Conservation (phyloP, 2,888 invertebrate species). For the Horisme vitalbata region DNA sequence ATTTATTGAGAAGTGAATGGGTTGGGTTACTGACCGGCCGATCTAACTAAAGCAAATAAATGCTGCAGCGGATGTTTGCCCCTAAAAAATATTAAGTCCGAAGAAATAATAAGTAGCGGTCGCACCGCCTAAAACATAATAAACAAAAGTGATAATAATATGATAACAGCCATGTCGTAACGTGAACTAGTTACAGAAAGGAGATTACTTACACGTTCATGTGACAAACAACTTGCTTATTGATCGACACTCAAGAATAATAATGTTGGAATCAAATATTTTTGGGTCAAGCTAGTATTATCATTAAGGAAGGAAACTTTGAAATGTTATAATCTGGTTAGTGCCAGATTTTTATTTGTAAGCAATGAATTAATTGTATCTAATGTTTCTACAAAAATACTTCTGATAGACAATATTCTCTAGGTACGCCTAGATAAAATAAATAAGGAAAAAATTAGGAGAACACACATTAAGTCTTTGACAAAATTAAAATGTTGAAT, state of each 20-base stretch:
- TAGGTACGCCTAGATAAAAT: no score
- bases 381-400: no score
- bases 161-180: constrained; percentile 36
- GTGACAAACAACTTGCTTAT: constrained; percentile 19
- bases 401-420: no score
- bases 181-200: constrained; percentile 30
- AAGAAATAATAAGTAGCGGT: constrained; percentile 30
- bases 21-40: constrained; percentile 46
- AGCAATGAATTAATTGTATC: no score
- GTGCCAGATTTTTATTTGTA: no score
- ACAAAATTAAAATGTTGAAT: no score
- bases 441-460: no score
- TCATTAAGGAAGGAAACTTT: not conserved
- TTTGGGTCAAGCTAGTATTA: constrained; percentile 4
- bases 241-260: constrained; percentile 1
- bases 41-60: constrained; percentile 43
- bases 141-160: constrained; percentile 28
- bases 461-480: no score
- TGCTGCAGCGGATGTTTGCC: constrained; percentile 42
- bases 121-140: constrained; percentile 26
- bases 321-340: not conserved
- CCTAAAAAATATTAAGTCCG: constrained; percentile 32
- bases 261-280: constrained; percentile 3
- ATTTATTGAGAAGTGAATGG: constrained; percentile 34
- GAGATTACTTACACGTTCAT: constrained; percentile 16